Evolutionary conservation across 2,113 vertebrate genomes (phyloP).

Genomic region (Semnornis frantzii): DNA sequence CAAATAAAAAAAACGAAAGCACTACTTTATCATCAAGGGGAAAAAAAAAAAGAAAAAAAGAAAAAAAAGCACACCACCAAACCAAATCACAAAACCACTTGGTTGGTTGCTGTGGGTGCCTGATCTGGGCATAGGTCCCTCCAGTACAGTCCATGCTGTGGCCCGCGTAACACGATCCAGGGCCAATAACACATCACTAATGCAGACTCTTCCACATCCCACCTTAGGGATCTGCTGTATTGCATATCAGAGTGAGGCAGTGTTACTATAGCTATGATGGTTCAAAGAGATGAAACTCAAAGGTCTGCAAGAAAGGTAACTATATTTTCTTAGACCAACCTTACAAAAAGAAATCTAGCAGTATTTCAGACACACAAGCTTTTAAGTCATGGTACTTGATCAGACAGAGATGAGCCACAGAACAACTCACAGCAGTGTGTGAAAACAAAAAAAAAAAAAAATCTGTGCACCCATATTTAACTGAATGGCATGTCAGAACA

Average conservation of each 20-base stretch:
- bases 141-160: not conserved
- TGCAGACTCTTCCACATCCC: not conserved
- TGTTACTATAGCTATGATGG: not conserved
- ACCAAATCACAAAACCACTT: too few species aligned
- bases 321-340: not conserved
- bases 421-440: not conserved
- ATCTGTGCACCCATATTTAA: not conserved
- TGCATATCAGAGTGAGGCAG: accelerated
- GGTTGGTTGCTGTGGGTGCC: not conserved
- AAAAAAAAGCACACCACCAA: too few species aligned
- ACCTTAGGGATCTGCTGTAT: not conserved
- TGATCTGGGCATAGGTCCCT: not conserved
- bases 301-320: not conserved
- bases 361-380: not conserved
- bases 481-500: not conserved
- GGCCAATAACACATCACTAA: not conserved
- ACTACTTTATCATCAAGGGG: not conserved
- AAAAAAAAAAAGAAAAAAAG: not conserved
- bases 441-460: not conserved
- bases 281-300: not conserved
- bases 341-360: not conserved
- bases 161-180: not conserved
- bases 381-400: not conserved
- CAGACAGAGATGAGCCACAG: not conserved
- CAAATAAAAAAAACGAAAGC: not conserved